Conservation (phyloP, 2,113 vertebrate species). For the Sylvicapra grimmia region DNA sequence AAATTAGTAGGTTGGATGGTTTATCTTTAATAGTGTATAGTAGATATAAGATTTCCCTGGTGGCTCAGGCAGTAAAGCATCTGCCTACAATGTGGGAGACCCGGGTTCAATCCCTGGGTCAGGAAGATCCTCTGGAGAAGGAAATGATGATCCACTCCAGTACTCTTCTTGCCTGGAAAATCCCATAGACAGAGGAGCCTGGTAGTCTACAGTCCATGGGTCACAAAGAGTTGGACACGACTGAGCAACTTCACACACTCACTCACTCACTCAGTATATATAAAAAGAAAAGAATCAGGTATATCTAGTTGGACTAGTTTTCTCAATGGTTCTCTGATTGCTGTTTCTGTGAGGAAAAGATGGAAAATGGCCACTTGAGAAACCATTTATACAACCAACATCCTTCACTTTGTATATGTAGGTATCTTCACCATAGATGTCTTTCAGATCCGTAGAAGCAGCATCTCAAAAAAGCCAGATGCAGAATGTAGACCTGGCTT, state of each 20-base stretch:
- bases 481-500: neutral
- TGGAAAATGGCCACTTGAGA: neutral
- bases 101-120: accelerated
- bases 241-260: neutral
- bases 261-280: neutral
- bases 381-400: neutral
- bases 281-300: neutral
- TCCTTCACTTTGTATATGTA: neutral
- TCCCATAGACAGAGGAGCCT: neutral
- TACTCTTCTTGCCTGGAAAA: neutral
- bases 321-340: neutral
- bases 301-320: neutral
- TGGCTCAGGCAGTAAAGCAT: neutral
- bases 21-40: neutral
- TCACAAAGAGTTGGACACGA: neutral
- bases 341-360: neutral
- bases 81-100: accelerated
- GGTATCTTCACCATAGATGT: neutral
- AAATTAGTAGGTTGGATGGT: neutral
- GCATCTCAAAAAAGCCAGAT: neutral
- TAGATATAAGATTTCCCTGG: neutral
- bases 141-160: neutral
- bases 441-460: neutral
- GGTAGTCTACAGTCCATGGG: neutral
- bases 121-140: neutral